phyloP scores from a whole-genome alignment of 2,113 vertebrate genomes.

The Phrynosoma platyrhinos region DNA sequence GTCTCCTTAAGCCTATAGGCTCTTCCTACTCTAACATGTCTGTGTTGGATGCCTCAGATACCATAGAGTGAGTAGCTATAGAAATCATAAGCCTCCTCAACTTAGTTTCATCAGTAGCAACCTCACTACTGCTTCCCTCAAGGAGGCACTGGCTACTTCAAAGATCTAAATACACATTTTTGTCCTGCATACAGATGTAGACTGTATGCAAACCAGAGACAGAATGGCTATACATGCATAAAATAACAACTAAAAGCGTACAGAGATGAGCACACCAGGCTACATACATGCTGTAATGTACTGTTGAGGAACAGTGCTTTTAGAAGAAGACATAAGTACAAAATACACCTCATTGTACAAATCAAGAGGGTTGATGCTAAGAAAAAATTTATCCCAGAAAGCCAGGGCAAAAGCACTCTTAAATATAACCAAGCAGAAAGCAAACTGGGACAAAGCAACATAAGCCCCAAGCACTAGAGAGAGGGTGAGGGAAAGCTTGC shows the following conservation, averaged over 20 bases:
- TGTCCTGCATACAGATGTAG: not conserved
- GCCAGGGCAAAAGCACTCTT: not conserved
- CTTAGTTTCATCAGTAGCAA: not conserved
- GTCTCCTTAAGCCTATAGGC: too few relatives aligned
- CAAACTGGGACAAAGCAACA: not conserved
- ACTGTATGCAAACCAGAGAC: not conserved
- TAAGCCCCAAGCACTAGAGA: not conserved
- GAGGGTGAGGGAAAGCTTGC: too few relatives aligned
- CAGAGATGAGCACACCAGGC: not conserved
- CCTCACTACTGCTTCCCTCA: not conserved
- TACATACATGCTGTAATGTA: not conserved
- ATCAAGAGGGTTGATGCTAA: not conserved
- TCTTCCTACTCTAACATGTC: too few relatives aligned
- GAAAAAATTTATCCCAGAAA: not conserved
- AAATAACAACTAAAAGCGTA: not conserved
- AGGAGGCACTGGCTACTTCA: not conserved
- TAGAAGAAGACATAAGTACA: not conserved
- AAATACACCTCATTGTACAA: not conserved
- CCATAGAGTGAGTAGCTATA: not conserved
- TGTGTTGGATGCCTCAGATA: too few relatives aligned
- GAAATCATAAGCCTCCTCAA: not conserved
- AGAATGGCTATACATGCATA: not conserved
- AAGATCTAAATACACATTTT: not conserved
- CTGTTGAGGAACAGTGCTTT: not conserved
- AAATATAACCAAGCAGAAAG: not conserved